Evolutionary conservation across 2,888 invertebrate species (phyloP).

Genomic region (Volucella bombylans): DNA sequence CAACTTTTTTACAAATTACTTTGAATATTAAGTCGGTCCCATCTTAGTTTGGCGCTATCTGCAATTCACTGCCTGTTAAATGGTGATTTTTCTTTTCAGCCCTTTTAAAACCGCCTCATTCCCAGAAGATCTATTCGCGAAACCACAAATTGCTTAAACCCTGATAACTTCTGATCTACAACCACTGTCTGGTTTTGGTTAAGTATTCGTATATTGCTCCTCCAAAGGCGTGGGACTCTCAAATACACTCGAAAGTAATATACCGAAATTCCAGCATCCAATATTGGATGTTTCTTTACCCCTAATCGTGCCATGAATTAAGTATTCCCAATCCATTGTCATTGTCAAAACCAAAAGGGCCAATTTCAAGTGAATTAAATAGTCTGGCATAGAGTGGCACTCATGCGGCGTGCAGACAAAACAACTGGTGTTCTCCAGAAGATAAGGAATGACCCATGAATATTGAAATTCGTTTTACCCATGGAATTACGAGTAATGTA

Average conservation of each 20-base stretch:
- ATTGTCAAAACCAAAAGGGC: not conserved
- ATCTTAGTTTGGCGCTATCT: too few species aligned
- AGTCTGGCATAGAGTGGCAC: constrained; percentile 9
- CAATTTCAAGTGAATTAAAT: constrained; percentile 26
- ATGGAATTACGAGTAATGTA: too few species aligned
- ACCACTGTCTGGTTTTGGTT: constrained; percentile 1
- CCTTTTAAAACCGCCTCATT: not conserved
- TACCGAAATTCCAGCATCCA: not conserved
- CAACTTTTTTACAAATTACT: too few species aligned
- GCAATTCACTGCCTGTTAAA: too few species aligned
- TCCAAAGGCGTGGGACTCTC: not conserved
- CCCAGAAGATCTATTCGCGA: constrained; percentile 9
- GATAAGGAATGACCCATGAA: constrained; percentile 27
- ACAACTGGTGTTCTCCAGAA: constrained; percentile 6
- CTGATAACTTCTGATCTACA: not conserved
- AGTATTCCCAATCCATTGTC: constrained; percentile 19
- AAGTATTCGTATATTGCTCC: not conserved
- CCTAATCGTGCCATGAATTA: constrained; percentile 24
- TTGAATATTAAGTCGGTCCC: too few species aligned
- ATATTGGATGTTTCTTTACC: not conserved
- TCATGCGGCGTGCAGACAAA: constrained; percentile 5
- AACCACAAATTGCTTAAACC: not conserved
- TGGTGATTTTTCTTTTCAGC: too few species aligned
- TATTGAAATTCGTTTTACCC: constrained; percentile 12
- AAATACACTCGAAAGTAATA: not conserved